phyloP scores from a whole-genome alignment of 2,113 vertebrate genomes.

The Setophaga kirtlandii region DNA sequence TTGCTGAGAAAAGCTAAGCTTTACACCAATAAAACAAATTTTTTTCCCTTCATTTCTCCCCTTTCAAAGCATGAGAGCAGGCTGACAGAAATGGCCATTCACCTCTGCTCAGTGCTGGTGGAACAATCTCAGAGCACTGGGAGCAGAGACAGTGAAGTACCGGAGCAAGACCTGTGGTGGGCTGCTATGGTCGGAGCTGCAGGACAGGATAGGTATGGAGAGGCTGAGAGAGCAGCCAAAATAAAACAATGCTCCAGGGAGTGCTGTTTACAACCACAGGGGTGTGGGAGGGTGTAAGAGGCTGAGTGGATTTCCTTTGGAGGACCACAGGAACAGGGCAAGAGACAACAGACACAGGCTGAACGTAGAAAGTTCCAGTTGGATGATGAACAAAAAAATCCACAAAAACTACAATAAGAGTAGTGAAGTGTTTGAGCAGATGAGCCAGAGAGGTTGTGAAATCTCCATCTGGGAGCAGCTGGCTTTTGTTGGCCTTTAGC shows the following conservation, averaged over 20 bases:
- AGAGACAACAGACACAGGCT: not conserved
- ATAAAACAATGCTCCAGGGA: not conserved
- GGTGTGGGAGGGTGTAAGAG: not conserved
- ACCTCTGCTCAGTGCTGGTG: fast-evolving
- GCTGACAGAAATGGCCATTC: not conserved
- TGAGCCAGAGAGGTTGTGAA: not conserved
- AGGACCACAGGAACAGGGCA: not conserved
- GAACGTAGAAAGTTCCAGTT: not conserved
- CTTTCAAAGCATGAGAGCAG: not conserved
- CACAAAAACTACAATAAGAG: not conserved
- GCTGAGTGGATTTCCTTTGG: not conserved
- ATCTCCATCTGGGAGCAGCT: not conserved
- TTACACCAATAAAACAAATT: not conserved
- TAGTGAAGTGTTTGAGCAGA: not conserved
- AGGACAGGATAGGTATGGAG: not conserved
- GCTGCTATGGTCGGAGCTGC: not conserved
- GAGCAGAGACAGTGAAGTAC: not conserved
- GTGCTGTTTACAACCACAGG: not conserved
- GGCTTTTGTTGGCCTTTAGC: not conserved
- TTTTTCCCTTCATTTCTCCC: not conserved
- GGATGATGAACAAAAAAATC: not conserved
- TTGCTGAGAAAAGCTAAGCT: not conserved
- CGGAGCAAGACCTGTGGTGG: not conserved
- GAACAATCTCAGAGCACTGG: not conserved
- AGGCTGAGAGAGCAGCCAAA: not conserved